Conservation (phyloP, 1,140 invertebrate species). For the Drosophila kikkawai region DNA sequence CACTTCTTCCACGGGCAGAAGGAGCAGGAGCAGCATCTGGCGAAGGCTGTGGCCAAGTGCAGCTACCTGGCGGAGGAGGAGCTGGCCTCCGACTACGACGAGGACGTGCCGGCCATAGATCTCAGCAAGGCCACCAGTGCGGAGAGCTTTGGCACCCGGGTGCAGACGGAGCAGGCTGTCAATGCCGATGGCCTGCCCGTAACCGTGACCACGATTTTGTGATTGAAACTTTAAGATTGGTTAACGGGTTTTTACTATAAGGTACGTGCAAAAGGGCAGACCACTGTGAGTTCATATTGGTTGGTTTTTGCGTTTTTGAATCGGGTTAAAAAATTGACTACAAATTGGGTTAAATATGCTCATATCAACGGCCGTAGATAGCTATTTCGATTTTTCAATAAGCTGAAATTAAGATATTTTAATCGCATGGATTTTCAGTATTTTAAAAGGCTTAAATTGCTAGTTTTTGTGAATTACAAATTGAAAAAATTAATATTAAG, state of each 20-base stretch:
- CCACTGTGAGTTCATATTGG: not conserved
- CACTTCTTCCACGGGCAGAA: conserved; percentile 58
- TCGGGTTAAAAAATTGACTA: not conserved
- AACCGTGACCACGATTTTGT: conserved; percentile 84
- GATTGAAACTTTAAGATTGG: conserved; percentile 58
- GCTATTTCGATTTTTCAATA: not conserved
- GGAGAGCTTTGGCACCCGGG: conserved; percentile 67
- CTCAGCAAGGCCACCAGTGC: conserved; percentile 73
- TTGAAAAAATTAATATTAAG: not conserved
- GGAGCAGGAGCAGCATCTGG: conserved; percentile 7
- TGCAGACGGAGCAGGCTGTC: conserved; percentile 66
- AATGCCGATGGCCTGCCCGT: conserved; percentile 76
- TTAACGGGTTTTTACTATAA: conserved; percentile 29
- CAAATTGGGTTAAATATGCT: not conserved
- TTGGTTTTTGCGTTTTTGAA: not conserved
- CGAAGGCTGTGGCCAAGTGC: conserved; percentile 43
- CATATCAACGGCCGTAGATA: not conserved
- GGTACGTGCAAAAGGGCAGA: conserved; percentile 9
- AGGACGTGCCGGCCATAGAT: conserved; percentile 79
- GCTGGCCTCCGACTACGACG: conserved; percentile 77
- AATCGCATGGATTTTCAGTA: not conserved
- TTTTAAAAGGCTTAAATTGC: not conserved
- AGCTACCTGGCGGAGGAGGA: conserved; percentile 72
- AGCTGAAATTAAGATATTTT: not conserved
- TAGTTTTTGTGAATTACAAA: not conserved